phyloP scores from a whole-genome alignment of 2,113 vertebrate species.

The Leptosomus discolor region DNA sequence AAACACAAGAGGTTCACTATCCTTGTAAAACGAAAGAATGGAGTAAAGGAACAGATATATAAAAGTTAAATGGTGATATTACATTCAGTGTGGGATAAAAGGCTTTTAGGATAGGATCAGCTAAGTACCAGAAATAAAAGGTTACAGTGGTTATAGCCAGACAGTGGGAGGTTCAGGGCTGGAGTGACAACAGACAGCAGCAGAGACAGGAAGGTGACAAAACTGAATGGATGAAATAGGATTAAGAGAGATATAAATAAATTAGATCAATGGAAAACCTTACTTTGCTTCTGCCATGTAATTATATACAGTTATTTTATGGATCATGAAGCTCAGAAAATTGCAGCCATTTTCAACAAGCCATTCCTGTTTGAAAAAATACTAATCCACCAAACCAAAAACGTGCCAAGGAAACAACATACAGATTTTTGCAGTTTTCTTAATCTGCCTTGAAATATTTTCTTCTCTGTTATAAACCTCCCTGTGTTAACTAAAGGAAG shows the following conservation, averaged over 20 bases:
- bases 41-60: neutral
- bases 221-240: neutral
- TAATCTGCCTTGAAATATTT: neutral
- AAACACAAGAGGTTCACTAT: neutral
- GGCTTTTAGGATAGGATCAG: neutral
- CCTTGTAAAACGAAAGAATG: neutral
- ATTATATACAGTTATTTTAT: neutral
- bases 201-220: neutral
- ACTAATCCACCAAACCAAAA: neutral
- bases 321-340: neutral
- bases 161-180: neutral
- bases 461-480: neutral
- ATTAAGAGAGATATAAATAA: neutral
- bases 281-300: neutral
- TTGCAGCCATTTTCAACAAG: neutral
- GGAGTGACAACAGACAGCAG: neutral
- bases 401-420: fast-evolving
- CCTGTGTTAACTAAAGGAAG: neutral
- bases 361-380: neutral
- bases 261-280: neutral
- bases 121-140: neutral
- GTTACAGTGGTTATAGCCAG: neutral
- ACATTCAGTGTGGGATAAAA: neutral
- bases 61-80: conserved; percentile 3
- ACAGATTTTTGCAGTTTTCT: neutral